Evolutionary conservation across 2,113 vertebrate species (phyloP), one percentile per base, ranked within the genome.

Genomic region (Chauna torquata): DNA sequence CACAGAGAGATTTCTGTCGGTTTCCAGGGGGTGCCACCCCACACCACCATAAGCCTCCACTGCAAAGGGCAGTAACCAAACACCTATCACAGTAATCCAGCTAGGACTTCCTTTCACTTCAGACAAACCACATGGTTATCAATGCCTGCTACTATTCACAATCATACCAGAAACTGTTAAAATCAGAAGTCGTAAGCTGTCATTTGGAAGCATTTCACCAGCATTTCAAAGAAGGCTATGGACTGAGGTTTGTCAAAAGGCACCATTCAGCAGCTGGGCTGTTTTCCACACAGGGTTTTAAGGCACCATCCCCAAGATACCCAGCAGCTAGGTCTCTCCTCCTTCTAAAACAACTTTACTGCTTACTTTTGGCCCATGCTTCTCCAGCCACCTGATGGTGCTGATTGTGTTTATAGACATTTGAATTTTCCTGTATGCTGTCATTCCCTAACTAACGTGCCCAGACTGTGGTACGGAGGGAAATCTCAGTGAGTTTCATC

Each of bases 351-450:
- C 5, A 52, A 58, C 7, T 32, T 40, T 50, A 38, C 25, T 2
- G 16, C 12, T 59, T 9, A 27, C 24, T 77, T 90, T 62, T 68
- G 20, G 7, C 27, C 18, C 3, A 1, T 10, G 12, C 2, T 77
- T 24, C 30, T 72, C 12, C 15, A 44, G 0, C 0, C 14, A 32
- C 11, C 25, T 18, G 2, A 30, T 14, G 5, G 12, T 13, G 36
- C 18, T 54, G 38, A 72, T 17, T 32, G 28, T 66, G 12, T 40
- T 64, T 36, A 25, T 2, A 70, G 11, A 22, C 19, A 20, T 40
- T 74, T 65, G 55, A 54, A 36, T 84, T 87, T 86, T 64, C 2
- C 24, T 68, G 2, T 45, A 34, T 1, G 2, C 13, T n/a, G 70
- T 71, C 18, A 62, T 86, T 71, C 38, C 19, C 9, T 34, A 45